Conservation (phyloP, 2,113 vertebrate genomes). For the Grammomys dolichurus region DNA sequence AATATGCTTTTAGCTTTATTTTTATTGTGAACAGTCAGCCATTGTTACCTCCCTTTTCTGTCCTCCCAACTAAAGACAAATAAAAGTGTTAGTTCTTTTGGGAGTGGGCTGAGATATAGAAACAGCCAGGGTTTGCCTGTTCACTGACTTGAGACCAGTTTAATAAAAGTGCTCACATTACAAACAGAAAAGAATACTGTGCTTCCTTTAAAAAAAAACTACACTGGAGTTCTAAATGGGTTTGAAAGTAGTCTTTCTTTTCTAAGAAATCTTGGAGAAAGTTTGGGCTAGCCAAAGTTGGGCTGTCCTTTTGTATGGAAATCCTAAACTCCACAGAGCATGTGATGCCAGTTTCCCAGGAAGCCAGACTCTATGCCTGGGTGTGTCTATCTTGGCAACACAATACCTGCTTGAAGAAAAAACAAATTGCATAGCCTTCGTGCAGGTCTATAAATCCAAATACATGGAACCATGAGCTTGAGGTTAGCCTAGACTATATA, state of each 20-base stretch:
- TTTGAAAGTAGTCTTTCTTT: not conserved
- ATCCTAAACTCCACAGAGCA: not conserved
- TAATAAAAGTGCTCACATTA: not conserved
- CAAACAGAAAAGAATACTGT: not conserved
- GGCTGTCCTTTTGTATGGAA: not conserved
- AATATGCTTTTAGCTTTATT: not conserved
- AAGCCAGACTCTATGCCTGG: not conserved
- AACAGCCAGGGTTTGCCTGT: not conserved
- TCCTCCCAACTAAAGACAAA: not conserved
- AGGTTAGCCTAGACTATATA: not conserved
- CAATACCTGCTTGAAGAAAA: not conserved
- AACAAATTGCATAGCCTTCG: not conserved
- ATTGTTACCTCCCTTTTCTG: not conserved
- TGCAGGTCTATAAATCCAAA: not conserved
- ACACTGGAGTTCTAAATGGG: not conserved
- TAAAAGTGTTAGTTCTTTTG: not conserved
- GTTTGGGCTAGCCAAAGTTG: not conserved
- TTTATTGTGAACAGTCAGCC: not conserved
- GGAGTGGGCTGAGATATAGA: not conserved
- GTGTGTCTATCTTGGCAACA: not conserved
- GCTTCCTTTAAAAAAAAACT: not conserved
- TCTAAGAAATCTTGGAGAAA: slow-evolving; percentile 2
- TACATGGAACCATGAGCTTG: not conserved
- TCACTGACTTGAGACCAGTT: not conserved
- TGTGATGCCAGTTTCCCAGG: not conserved